Conservation (phyloP, 2,113 vertebrate genomes). For the Cricetomys ansorgei region DNA sequence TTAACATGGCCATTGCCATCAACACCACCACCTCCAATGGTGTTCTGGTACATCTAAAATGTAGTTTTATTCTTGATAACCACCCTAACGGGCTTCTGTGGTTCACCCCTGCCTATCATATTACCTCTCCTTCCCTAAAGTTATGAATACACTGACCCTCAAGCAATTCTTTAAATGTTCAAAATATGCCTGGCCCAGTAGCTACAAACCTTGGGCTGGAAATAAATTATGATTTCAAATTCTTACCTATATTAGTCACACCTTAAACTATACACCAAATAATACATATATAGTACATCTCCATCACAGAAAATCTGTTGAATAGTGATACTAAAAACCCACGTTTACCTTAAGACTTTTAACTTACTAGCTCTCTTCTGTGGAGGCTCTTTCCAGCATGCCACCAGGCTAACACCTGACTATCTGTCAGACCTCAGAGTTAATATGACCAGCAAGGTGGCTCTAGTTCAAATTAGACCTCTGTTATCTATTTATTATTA, state of each 20-base stretch:
- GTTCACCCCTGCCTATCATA: not conserved
- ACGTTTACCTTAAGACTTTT: not conserved
- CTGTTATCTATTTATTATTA: not conserved
- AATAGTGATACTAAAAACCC: not conserved
- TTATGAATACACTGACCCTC: not conserved
- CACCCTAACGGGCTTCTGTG: not conserved
- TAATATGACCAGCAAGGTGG: not conserved
- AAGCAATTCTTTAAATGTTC: not conserved
- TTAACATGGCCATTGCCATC: not conserved
- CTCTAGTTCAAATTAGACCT: not conserved
- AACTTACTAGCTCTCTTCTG: not conserved
- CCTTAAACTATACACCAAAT: not conserved
- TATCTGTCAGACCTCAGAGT: not conserved
- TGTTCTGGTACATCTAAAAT: not conserved
- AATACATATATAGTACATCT: not conserved
- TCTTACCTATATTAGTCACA: not conserved
- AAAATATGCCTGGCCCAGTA: not conserved
- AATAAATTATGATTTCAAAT: constrained; percentile 7
- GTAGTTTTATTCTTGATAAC: not conserved
- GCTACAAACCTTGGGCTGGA: not conserved
- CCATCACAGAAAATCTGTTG: not conserved
- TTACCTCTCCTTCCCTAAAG: not conserved
- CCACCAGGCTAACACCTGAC: not conserved
- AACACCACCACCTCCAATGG: not conserved
- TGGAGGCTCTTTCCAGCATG: not conserved